phyloP scores from a whole-genome alignment of 2,888 invertebrate species.

The Hetaerina titia region DNA sequence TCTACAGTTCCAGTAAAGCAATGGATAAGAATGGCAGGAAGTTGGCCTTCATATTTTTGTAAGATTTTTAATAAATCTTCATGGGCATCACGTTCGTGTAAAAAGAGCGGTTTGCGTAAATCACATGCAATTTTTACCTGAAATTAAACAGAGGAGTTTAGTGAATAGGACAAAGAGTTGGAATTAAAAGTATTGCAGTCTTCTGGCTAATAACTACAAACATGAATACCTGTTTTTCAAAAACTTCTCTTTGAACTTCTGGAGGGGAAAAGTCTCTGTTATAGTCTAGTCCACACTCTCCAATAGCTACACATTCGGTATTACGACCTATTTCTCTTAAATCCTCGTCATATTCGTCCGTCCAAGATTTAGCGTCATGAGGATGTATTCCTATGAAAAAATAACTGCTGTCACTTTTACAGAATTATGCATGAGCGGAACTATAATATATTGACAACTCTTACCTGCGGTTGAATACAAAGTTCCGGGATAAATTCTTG shows the following conservation, averaged over 20 bases:
- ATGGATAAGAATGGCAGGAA: constrained; percentile 93
- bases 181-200: not conserved
- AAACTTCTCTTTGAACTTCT: constrained; percentile 90
- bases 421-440: no score
- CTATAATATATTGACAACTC: constrained; percentile 66
- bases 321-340: constrained; percentile 87
- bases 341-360: constrained; percentile 80
- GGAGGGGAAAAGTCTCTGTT: constrained; percentile 96
- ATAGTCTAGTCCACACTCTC: constrained; percentile 96
- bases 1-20: constrained; percentile 94
- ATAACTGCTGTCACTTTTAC: not conserved
- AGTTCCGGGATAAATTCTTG: constrained; percentile 92
- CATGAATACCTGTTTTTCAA: constrained; percentile 87
- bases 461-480: constrained; percentile 94
- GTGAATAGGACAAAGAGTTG: not conserved
- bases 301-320: constrained; percentile 94
- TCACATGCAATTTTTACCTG: constrained; percentile 92
- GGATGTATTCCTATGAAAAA: constrained; percentile 88
- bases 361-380: constrained; percentile 96
- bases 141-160: constrained; percentile 72
- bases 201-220: constrained; percentile 28
- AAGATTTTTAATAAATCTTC: constrained; percentile 89
- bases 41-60: constrained; percentile 78
- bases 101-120: constrained; percentile 90
- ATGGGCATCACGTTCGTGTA: constrained; percentile 96